Evolutionary conservation across 2,113 vertebrate species (phyloP).

Genomic region (Nannobrachium achirus): DNA sequence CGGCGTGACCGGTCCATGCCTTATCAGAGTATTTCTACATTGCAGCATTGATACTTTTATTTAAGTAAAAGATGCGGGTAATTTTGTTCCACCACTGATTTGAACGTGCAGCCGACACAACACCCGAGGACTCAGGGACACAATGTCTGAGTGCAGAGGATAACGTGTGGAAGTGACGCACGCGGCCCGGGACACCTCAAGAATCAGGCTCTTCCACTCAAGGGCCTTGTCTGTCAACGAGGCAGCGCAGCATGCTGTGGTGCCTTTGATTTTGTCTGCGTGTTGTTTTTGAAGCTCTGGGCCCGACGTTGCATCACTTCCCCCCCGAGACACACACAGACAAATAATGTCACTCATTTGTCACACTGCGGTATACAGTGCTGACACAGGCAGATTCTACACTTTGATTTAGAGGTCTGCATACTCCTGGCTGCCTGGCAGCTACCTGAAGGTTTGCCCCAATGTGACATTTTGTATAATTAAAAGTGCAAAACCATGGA

Average conservation of each 20-base stretch:
- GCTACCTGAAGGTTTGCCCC: constrained; percentile 6
- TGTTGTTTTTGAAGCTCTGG: constrained; percentile 57
- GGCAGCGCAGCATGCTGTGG: constrained; percentile 25
- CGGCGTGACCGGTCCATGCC: too few relatives aligned
- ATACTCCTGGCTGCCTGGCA: constrained; percentile 8
- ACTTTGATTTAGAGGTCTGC: constrained; percentile 6
- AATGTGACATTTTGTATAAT: not conserved
- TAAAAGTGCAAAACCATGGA: not conserved
- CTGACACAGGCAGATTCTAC: constrained; percentile 45
- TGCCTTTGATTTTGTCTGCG: constrained; percentile 59
- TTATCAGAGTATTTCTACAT: too few relatives aligned
- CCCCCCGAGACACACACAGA: constrained; percentile 25
- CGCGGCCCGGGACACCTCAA: constrained; percentile 15
- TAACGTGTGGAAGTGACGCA: constrained; percentile 1
- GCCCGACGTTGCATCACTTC: constrained; percentile 65
- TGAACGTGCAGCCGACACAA: too few relatives aligned
- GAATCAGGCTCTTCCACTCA: constrained; percentile 17
- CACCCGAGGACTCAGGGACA: too few relatives aligned
- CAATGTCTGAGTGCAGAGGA: not conserved
- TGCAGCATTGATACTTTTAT: too few relatives aligned
- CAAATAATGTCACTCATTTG: constrained; percentile 50
- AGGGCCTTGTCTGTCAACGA: constrained; percentile 62
- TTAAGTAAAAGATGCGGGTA: too few relatives aligned
- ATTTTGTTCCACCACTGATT: too few relatives aligned
- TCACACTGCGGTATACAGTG: constrained; percentile 2